Percentiles rank a stretch among this genome's conserved stretches.
phyloP scores from a whole-genome alignment of 2,888 invertebrate species.

The Tetragonula carbonaria region DNA sequence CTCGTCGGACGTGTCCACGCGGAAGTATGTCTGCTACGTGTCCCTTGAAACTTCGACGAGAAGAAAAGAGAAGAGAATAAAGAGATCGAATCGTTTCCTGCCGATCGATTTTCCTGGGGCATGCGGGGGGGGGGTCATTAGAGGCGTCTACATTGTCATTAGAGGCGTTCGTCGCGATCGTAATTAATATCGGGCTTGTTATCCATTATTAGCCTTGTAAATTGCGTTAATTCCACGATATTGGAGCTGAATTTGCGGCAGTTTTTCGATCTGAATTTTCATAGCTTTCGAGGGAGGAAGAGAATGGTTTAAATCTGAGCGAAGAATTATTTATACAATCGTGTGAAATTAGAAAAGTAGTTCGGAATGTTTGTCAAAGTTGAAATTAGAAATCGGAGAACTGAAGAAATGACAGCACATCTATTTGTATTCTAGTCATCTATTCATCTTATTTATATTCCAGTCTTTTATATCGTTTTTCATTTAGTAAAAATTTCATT shows the following conservation, averaged over 20 bases:
- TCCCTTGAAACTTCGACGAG: background rate
- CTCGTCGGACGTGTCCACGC: constrained; percentile 20
- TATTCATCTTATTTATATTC: no score
- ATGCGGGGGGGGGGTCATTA: no score
- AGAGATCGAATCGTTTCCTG: background rate
- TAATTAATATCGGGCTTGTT: background rate
- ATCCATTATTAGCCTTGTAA: background rate
- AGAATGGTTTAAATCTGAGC: background rate
- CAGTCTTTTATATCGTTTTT: no score
- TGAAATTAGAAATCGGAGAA: no score
- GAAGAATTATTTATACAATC: background rate
- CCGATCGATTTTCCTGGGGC: no score
- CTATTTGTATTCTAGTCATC: no score
- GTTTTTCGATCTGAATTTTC: background rate
- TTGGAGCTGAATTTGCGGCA: background rate
- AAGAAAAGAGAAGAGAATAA: background rate
- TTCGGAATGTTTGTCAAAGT: no score
- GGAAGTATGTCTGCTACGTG: background rate
- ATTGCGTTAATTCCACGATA: background rate
- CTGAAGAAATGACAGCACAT: no score
- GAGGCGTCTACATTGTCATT: background rate
- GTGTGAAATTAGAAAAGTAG: no score
- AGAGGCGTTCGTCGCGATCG: background rate
- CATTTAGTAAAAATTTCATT: background rate
- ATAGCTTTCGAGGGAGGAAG: background rate